Conservation (phyloP, 2,113 vertebrate genomes). For the Callipepla californica region DNA sequence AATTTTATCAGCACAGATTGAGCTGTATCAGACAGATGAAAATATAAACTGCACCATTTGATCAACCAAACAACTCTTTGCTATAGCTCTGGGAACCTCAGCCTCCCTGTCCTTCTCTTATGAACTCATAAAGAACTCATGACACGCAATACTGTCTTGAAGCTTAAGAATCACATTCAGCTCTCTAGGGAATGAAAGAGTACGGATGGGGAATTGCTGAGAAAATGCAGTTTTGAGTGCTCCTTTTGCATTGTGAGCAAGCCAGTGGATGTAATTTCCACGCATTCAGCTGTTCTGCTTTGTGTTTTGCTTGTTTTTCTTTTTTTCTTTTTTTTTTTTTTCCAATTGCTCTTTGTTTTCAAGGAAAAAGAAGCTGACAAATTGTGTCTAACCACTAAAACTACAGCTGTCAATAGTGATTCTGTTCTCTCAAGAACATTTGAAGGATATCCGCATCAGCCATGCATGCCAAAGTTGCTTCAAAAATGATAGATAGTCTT, state of each 20-base stretch:
- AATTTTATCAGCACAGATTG: background rate
- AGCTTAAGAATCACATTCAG: background rate
- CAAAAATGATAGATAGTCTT: background rate
- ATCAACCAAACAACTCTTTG: background rate
- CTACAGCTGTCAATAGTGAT: conserved; percentile 13
- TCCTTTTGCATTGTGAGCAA: background rate
- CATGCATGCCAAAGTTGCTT: background rate
- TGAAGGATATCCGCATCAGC: background rate
- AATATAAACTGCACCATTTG: background rate
- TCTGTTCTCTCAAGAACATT: background rate
- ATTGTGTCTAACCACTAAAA: background rate
- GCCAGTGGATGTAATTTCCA: background rate
- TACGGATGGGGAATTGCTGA: background rate
- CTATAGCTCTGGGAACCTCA: background rate
- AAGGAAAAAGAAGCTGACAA: background rate
- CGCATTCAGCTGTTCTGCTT: background rate
- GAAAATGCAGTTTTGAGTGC: background rate
- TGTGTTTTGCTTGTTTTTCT: background rate
- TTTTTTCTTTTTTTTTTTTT: background rate
- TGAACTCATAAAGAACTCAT: background rate
- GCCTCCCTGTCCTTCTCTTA: background rate
- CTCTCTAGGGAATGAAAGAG: background rate
- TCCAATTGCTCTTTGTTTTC: background rate
- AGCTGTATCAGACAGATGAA: background rate
- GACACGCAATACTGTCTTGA: background rate